These are phyloP conservation scores for Oncorhynchus nerka DNA, from an alignment of 2,113 vertebrate species.

Conservation along the genomic window DNA sequence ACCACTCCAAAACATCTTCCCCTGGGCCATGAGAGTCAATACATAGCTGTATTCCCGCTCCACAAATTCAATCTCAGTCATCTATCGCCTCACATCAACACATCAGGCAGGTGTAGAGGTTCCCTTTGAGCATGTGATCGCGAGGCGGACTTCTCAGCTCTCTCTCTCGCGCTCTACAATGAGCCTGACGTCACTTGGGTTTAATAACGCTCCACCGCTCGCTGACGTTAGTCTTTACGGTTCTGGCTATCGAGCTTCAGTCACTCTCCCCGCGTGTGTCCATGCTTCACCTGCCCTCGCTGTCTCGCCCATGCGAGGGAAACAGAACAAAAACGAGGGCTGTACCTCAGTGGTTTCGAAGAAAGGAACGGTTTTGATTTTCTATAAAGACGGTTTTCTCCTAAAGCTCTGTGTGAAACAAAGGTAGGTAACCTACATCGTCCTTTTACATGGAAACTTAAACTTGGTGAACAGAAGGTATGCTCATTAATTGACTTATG, in stretches of 20 bases:
- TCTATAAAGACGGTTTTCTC: not conserved
- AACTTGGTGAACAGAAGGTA: too few relatives aligned
- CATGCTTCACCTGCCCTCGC: slow-evolving; percentile 52
- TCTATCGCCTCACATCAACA: too few relatives aligned
- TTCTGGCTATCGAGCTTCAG: not conserved
- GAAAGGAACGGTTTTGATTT: not conserved
- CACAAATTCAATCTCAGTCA: too few relatives aligned
- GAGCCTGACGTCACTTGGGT: slow-evolving; percentile 58
- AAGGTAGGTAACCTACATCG: slow-evolving; percentile 30
- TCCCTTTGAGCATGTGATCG: not conserved
- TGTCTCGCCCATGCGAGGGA: slow-evolving; percentile 59
- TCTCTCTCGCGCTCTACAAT: not conserved
- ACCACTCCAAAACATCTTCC: too few relatives aligned
- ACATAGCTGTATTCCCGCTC: too few relatives aligned
- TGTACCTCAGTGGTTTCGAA: slow-evolving; percentile 45
- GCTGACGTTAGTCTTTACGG: slow-evolving; percentile 29
- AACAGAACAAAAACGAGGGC: slow-evolving; percentile 46
- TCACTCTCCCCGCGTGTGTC: slow-evolving; percentile 38
- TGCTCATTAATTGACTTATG: too few relatives aligned
- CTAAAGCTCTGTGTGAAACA: slow-evolving; percentile 14
- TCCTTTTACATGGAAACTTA: too few relatives aligned
- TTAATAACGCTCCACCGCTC: slow-evolving; percentile 57
- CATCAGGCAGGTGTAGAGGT: too few relatives aligned
- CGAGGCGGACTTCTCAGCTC: not conserved
- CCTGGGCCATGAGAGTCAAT: too few relatives aligned